Conservation (phyloP, 2,797 vertebrate species). For the Coranthus polyacanthus region DNA sequence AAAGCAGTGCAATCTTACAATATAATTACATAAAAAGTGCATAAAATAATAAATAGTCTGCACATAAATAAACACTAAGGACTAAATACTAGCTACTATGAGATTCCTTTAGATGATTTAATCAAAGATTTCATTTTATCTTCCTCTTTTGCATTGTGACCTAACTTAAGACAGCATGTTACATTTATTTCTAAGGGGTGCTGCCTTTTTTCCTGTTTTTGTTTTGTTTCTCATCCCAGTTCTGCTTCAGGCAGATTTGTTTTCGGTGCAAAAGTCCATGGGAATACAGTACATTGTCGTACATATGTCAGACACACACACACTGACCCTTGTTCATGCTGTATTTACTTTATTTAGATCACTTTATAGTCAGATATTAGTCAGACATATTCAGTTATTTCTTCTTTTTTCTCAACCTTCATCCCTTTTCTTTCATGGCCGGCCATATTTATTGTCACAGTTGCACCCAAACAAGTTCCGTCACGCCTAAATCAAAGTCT, state of each 20-base stretch:
- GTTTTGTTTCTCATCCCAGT: not conserved
- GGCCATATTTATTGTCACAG: not conserved
- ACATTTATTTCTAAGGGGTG: not conserved
- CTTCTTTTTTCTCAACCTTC: not conserved
- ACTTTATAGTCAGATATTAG: not conserved
- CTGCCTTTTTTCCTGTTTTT: not conserved
- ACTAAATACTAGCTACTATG: no score
- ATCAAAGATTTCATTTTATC: conserved; percentile 5
- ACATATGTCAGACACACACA: not conserved
- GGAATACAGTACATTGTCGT: not conserved
- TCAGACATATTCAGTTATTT: not conserved
- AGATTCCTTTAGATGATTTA: no score
- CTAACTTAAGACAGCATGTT: not conserved
- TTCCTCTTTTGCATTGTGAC: not conserved
- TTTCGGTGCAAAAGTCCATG: not conserved
- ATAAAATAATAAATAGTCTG: no score
- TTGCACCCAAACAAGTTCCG: not conserved
- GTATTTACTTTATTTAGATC: not conserved
- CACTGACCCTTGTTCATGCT: not conserved
- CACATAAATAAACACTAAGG: no score
- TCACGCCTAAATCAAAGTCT: no score
- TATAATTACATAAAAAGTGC: no score
- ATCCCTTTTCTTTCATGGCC: not conserved
- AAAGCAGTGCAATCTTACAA: no score
- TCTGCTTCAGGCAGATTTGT: not conserved